Conservation (phyloP, 2,888 invertebrate genomes). For the Drosophila affinis region DNA sequence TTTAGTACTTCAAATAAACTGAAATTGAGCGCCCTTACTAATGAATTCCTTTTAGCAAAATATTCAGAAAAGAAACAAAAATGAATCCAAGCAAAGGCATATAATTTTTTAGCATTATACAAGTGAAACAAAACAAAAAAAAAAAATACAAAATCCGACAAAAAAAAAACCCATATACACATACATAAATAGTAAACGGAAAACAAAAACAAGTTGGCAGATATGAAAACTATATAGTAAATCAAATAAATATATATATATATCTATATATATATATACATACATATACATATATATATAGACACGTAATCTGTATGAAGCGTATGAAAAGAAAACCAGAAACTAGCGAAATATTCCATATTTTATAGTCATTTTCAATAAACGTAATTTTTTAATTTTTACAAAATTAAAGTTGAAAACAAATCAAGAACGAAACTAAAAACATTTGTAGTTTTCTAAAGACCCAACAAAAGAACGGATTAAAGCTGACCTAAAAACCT, state of each 20-base stretch:
- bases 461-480: conserved; percentile 44
- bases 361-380: conserved; percentile 78
- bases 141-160: conserved; percentile 34
- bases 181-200: conserved; percentile 55
- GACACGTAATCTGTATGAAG: conserved; percentile 56
- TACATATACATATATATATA: conserved; percentile 54
- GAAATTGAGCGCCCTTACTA: conserved; percentile 78
- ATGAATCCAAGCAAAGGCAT: conserved; percentile 61
- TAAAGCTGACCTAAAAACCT: conserved; percentile 13
- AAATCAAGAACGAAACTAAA: conserved; percentile 31
- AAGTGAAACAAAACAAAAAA: conserved; percentile 43
- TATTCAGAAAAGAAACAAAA: conserved; percentile 70
- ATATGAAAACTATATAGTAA: conserved; percentile 67
- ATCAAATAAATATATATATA: conserved; percentile 56
- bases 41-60: conserved; percentile 83
- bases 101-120: conserved; percentile 79
- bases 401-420: conserved; percentile 75
- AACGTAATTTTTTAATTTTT: conserved; percentile 79
- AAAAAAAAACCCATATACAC: conserved; percentile 41
- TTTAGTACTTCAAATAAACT: conserved; percentile 69
- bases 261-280: conserved; percentile 55
- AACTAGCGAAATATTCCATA: conserved; percentile 72
- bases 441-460: conserved; percentile 76
- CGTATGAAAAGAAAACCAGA: conserved; percentile 49
- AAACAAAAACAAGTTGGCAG: conserved; percentile 57